Percentiles rank a stretch among this genome's conserved stretches.
phyloP scores from a whole-genome alignment of 2,797 vertebrate genomes.

The Lagodon rhomboides region DNA sequence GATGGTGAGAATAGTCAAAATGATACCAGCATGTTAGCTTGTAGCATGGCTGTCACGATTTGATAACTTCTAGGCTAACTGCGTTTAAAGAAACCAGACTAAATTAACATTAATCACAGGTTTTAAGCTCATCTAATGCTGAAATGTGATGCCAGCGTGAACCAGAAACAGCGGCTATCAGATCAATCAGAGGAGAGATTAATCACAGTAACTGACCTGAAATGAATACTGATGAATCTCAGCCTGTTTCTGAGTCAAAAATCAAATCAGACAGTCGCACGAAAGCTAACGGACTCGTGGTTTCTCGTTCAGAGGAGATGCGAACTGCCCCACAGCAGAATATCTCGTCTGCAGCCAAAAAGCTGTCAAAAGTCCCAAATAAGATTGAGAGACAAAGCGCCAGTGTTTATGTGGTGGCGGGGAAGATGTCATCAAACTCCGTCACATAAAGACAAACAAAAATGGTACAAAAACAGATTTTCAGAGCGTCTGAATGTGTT shows the following conservation, averaged over 20 bases:
- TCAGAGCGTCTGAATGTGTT: neutral
- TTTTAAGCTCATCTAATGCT: no score
- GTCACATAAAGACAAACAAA: neutral
- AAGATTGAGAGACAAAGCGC: neutral
- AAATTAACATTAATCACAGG: neutral
- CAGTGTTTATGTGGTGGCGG: neutral
- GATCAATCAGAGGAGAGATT: constrained; percentile 1
- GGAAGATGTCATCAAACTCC: neutral
- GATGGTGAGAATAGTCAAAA: no score
- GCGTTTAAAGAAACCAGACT: neutral
- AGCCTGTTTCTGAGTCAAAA: neutral
- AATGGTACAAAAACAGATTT: neutral
- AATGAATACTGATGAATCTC: neutral
- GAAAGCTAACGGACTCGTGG: no score
- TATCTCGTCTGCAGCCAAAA: neutral
- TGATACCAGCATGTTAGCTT: neutral
- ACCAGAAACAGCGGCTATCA: neutral
- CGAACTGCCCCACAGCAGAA: no score
- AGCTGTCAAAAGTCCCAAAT: neutral
- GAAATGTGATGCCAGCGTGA: no score
- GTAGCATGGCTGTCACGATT: neutral
- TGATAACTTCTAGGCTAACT: neutral
- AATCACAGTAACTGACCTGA: neutral
- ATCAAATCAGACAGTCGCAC: neutral
- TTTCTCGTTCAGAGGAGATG: no score